Evolutionary conservation across 92 coral and sea anemone species (phyloP), one percentile per base, ranked within the genome.

Genomic region (Micromussa lordhowensis): DNA sequence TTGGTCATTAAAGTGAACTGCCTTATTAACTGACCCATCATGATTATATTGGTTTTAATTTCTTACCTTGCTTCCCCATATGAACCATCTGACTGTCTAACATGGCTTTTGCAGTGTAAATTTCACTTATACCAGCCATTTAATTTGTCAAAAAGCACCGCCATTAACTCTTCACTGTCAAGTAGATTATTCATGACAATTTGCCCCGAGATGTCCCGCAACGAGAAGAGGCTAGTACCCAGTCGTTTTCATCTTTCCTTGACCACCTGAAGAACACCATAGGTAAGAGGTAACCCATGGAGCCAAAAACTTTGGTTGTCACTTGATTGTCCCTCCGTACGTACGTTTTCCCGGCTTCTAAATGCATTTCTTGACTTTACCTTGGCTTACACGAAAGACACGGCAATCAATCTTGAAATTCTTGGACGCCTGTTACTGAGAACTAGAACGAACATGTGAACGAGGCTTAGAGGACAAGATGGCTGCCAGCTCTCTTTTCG

Each of bases 41-140:
- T 10, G 49, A 35, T 87, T 75, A 78, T 75, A 83, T 87, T 49
- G 61, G 59, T 3, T 2, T 16, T 24, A 35, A 58, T 82, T 29
- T 18, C 86, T 83, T 6, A 71, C 88, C 88, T 84, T 38, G 72
- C 16, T 74, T 84, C 38, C 87, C 69, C 29, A 82, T 90, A 49
- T 85, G 79, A 51, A 84, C 83, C 91, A 93, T 88, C 61, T 91
- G 98, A 75, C 95, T 87, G 87, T 93, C 96, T 83, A 93, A 78
- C 98, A 95, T 95, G 79, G 96, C 94, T 91, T 89, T 89, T 15
- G 98, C 91, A 38, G 92, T 89, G 82, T 88, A 95, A 79, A 89
- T 64, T 59, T 93, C 96, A 18, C 96, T 80, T 44, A 93, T 89
- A 7, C 92, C 96, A 35, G 93, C 92, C 98, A 95, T 95, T 72